Evolutionary conservation across 2,888 invertebrate genomes (phyloP), one percentile per base, ranked within the genome.

Genomic region (Neocrepidodera transversa): DNA sequence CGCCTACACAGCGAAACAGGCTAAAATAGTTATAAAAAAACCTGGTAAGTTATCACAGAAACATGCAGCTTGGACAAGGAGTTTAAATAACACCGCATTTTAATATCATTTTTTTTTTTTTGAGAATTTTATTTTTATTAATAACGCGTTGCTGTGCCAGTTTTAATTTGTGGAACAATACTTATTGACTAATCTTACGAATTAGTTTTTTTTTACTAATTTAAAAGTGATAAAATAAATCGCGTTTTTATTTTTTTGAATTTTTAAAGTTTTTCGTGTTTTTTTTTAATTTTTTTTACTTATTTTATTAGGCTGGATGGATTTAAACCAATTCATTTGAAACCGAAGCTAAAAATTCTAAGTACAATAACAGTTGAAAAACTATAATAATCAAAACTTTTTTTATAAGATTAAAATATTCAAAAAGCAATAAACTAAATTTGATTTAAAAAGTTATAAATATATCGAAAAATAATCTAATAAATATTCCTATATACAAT

Each of bases 1-100:
- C 79, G 78, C 78, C 77, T 77, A 78, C 78, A 79, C 80, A 80
- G 80, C 79, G 79, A 80, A 79, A 80, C 79, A 80, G 79, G 77
- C 80, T 78, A 80, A 80, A 79, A 80, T 80, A 72, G 78, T 80
- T 76, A 76, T 77, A 74, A 80, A 79, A 80, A 78, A 79, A 79
- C 79, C 79, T 79, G 80, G 80, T 80, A 80, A 80, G 80, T 80
- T 79, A 73, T 78, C 76, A 78, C 76, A 76, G 75, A 78, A n/a
- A 77, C 76, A 78, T 78, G 78, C 79, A 78, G 79, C 80, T 79
- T 79, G 78, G 74, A 78, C 77, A 78, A 73, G 70, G 71, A 73
- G 70, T 73, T 71, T 71, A 65, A 71, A 71, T 74, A 73, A 73
- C 71, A 71, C 71, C 40, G 57, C 50, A 54, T 54, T 54, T 51